Conservation (phyloP, 1,140 invertebrate genomes). For the Microplitis mediator region DNA sequence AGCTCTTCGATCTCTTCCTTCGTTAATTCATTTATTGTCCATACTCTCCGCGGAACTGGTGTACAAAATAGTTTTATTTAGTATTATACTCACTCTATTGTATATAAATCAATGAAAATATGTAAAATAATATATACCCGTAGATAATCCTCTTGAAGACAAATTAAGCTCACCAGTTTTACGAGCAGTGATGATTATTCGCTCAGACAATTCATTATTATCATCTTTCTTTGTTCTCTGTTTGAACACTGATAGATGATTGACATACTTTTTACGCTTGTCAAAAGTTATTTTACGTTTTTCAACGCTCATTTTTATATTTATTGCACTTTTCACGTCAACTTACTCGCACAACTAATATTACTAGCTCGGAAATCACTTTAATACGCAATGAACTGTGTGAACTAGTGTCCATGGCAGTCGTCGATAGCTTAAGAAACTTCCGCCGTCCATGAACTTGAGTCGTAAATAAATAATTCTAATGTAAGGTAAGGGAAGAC, state of each 20-base stretch:
- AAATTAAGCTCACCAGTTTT: slow-evolving; percentile 81
- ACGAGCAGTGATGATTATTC: slow-evolving; percentile 77
- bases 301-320: too few relatives aligned
- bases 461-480: background rate
- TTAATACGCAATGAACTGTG: background rate
- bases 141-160: slow-evolving; percentile 72
- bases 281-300: slow-evolving; percentile 20
- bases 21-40: slow-evolving; percentile 78
- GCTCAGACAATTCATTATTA: slow-evolving; percentile 69
- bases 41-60: slow-evolving; percentile 81
- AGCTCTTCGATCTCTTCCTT: slow-evolving; percentile 66
- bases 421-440: background rate
- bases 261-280: slow-evolving; percentile 51
- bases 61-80: slow-evolving; percentile 35
- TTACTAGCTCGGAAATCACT: background rate
- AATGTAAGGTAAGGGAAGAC: background rate
- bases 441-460: slow-evolving; percentile 9
- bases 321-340: background rate
- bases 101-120: too few relatives aligned
- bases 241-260: slow-evolving; percentile 70
- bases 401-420: slow-evolving; percentile 10
- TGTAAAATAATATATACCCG: slow-evolving; percentile 63
- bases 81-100: background rate
- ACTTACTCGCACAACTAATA: background rate
- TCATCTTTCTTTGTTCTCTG: slow-evolving; percentile 71